phyloP scores from a whole-genome alignment of 2,797 vertebrate genomes.

The Sebastes aleutianus region DNA sequence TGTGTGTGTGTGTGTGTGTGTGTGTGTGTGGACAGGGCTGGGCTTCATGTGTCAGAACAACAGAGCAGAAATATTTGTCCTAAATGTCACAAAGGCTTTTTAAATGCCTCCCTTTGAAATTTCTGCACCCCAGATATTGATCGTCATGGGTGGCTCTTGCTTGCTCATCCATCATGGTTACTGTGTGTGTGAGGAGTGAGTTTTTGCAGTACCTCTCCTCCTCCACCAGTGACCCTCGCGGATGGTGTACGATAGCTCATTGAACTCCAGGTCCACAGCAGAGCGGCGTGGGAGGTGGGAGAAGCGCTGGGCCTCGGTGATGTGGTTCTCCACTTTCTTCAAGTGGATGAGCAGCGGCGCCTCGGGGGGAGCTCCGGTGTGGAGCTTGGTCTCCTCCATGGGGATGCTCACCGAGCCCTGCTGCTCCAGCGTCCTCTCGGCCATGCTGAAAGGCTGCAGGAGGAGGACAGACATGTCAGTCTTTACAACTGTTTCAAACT shows the following conservation, averaged over 20 bases:
- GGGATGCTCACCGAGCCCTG: slow-evolving; percentile 85
- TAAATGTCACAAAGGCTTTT: slow-evolving; percentile 36
- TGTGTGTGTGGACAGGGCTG: slow-evolving; percentile 3
- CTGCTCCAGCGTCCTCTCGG: slow-evolving; percentile 87
- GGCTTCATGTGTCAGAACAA: slow-evolving; percentile 12
- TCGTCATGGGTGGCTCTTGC: slow-evolving; percentile 36
- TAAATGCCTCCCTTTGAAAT: slow-evolving; percentile 33
- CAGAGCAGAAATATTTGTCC: slow-evolving; percentile 2
- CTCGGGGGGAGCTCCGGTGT: slow-evolving; percentile 80
- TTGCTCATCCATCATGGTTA: slow-evolving; percentile 42
- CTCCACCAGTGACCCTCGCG: slow-evolving; percentile 96
- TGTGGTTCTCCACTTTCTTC: slow-evolving; percentile 99
- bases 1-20: slow-evolving; percentile 2
- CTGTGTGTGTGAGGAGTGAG: background rate
- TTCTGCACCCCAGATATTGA: slow-evolving; percentile 53
- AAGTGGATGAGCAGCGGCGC: slow-evolving; percentile 91
- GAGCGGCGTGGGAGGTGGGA: slow-evolving; percentile 96
- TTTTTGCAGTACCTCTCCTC: slow-evolving; percentile 87
- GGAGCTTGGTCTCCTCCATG: slow-evolving; percentile 91
- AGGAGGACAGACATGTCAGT: background rate
- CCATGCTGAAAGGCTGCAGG: slow-evolving; percentile 85
- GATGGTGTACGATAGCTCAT: slow-evolving; percentile 95
- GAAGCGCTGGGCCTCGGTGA: slow-evolving; percentile 97
- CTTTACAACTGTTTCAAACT: background rate
- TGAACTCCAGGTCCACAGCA: slow-evolving; percentile 94